Evolutionary conservation across 92 coral and sea anemone genomes (phyloP).

Genomic region (Phymanthus crucifer): DNA sequence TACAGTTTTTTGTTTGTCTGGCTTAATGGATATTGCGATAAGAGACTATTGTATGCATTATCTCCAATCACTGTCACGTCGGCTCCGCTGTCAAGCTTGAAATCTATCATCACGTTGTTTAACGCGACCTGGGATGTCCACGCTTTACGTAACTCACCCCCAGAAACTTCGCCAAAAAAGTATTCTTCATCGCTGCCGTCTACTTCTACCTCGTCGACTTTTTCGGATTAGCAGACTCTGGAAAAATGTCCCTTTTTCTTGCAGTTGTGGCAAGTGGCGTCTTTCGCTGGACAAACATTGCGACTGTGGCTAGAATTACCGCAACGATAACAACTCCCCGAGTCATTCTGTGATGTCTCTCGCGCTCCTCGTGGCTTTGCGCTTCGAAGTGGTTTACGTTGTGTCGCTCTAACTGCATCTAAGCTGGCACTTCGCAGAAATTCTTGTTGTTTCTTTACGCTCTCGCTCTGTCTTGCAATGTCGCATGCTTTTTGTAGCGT

Average conservation of each 20-base stretch:
- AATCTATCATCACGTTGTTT: conserved; percentile 22
- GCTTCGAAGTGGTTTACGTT: conserved; percentile 15
- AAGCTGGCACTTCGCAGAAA: conserved; percentile 23
- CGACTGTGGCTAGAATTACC: conserved; percentile 21
- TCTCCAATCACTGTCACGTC: conserved; percentile 43
- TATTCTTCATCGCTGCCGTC: no score
- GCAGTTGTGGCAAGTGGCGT: conserved; percentile 40
- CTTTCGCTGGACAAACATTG: conserved; percentile 45
- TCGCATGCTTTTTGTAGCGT: conserved; percentile 54
- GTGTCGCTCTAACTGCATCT: conserved; percentile 18
- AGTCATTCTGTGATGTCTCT: conserved; percentile 23
- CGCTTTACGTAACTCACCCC: neutral
- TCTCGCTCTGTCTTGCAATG: conserved; percentile 37
- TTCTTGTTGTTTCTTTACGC: conserved; percentile 47
- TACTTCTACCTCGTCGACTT: no score
- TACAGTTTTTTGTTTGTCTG: conserved; percentile 47
- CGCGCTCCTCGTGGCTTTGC: conserved; percentile 22
- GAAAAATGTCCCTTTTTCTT: conserved; percentile 33
- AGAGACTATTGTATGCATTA: conserved; percentile 4
- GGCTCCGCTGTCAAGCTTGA: conserved; percentile 51
- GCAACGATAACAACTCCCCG: conserved; percentile 17
- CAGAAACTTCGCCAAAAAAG: no score
- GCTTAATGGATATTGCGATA: neutral
- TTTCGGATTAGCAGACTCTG: no score
- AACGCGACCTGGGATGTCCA: conserved; percentile 21